Evolutionary conservation across 2,113 vertebrate genomes (phyloP).

Genomic region (Cebidichthys violaceus): DNA sequence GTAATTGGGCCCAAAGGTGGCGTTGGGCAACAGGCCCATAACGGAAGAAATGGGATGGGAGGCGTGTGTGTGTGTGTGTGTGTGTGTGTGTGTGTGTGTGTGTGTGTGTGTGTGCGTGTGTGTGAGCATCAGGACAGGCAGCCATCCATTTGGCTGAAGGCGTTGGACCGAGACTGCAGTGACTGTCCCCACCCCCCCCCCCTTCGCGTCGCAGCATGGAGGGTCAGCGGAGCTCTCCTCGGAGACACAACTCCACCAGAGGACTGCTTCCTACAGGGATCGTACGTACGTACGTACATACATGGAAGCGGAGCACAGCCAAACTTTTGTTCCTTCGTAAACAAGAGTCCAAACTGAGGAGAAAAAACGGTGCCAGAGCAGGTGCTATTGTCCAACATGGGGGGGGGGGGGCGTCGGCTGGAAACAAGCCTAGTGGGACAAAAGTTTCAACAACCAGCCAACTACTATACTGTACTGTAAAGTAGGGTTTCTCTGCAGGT

Average conservation of each 20-base stretch:
- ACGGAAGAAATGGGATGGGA: slow-evolving; percentile 44
- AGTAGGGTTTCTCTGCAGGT: neutral
- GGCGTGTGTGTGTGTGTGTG: slow-evolving; percentile 19
- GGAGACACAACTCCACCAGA: slow-evolving; percentile 52
- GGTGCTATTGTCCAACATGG: neutral
- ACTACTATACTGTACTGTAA: neutral
- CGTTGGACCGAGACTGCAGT: slow-evolving; percentile 67
- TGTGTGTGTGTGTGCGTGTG: slow-evolving; percentile 30
- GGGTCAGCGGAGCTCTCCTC: slow-evolving; percentile 61
- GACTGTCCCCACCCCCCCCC: slow-evolving; percentile 61
- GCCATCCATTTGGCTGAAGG: slow-evolving; percentile 84
- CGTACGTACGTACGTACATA: neutral
- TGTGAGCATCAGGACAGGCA: slow-evolving; percentile 67
- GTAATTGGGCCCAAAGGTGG: slow-evolving; percentile 88
- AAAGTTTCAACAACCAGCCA: slow-evolving; percentile 39
- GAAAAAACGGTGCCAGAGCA: neutral
- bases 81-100: slow-evolving; percentile 28
- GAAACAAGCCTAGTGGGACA: slow-evolving; percentile 42
- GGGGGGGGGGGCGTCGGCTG: neutral
- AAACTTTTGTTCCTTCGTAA: slow-evolving; percentile 51
- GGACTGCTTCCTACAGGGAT: slow-evolving; percentile 39
- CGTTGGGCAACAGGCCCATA: slow-evolving; percentile 81
- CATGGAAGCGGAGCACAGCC: slow-evolving; percentile 24
- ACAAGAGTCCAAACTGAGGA: slow-evolving; percentile 1
- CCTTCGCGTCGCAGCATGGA: slow-evolving; percentile 38